phyloP scores from a whole-genome alignment of 2,888 invertebrate genomes.

The Cephus runcator region DNA sequence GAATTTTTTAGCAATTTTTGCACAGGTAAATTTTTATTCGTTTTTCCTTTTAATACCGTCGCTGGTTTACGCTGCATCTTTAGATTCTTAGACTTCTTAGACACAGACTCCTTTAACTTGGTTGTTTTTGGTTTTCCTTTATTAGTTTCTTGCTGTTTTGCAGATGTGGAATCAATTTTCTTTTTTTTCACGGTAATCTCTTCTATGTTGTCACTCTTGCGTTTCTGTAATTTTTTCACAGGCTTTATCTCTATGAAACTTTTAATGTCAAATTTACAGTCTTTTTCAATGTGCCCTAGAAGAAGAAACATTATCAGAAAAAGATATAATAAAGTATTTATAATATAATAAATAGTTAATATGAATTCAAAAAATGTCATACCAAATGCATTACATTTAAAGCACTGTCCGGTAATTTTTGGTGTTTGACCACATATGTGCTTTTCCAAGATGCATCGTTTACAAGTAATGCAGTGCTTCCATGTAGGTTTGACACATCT shows the following conservation, averaged over 20 bases:
- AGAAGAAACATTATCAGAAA: slow-evolving; percentile 10
- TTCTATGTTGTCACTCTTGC: slow-evolving; percentile 14
- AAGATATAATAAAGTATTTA: slow-evolving; percentile 7
- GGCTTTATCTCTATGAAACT: not conserved
- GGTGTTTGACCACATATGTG: slow-evolving; percentile 68
- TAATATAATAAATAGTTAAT: not conserved
- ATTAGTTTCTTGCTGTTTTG: slow-evolving; percentile 17
- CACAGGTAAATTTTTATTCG: not conserved
- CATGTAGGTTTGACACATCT: slow-evolving; percentile 88
- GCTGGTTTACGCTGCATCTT: not conserved
- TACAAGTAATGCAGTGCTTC: slow-evolving; percentile 80
- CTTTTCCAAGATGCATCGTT: slow-evolving; percentile 71
- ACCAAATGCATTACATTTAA: slow-evolving; percentile 49
- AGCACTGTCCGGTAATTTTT: slow-evolving; percentile 49
- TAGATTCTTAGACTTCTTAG: not conserved
- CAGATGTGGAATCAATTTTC: not conserved
- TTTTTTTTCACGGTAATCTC: slow-evolving; percentile 7
- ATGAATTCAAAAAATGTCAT: not conserved
- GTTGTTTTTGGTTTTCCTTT: slow-evolving; percentile 10
- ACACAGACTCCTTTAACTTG: not conserved
- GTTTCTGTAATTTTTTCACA: slow-evolving; percentile 20
- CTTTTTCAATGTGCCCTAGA: slow-evolving; percentile 47
- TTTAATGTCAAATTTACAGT: slow-evolving; percentile 30
- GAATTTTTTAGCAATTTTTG: not conserved
- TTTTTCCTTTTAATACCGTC: not conserved